Evolutionary conservation across 2,797 vertebrate genomes (phyloP).

Genomic region (Echeneis naucrates): DNA sequence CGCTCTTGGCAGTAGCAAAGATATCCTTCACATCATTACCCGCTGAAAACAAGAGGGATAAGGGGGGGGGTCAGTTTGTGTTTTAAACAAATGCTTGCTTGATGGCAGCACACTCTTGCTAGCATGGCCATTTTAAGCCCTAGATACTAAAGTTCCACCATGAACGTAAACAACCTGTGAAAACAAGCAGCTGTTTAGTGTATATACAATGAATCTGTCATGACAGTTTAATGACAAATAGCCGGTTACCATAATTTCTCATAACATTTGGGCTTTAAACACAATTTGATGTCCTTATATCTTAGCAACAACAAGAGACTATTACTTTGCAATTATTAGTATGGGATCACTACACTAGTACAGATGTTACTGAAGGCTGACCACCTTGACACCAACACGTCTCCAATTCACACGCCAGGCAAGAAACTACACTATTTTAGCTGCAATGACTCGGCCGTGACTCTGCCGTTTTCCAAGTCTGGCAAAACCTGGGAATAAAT

Average conservation of each 20-base stretch:
- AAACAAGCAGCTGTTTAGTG: slow-evolving; percentile 6
- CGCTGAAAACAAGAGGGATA: slow-evolving; percentile 80
- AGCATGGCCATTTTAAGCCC: background rate
- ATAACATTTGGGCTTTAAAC: background rate
- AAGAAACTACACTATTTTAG: background rate
- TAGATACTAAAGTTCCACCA: background rate
- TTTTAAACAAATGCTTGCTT: slow-evolving; percentile 4
- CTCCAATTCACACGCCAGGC: background rate
- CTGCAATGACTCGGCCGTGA: too few species aligned
- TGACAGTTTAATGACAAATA: background rate
- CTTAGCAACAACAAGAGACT: background rate
- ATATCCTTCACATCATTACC: slow-evolving; percentile 91
- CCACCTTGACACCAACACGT: background rate
- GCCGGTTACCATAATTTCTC: background rate
- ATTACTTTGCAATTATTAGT: background rate
- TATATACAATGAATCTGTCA: background rate
- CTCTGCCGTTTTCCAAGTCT: slow-evolving; percentile 3
- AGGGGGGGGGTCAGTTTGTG: slow-evolving; percentile 10
- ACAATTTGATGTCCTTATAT: background rate
- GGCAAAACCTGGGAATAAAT: background rate
- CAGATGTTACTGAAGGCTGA: background rate
- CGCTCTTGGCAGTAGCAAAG: slow-evolving; percentile 92
- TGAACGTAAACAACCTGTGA: background rate
- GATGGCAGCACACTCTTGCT: background rate
- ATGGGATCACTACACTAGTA: background rate